Evolutionary conservation across 2,797 vertebrate species (phyloP).

Genomic region (Rhabdophis nuchalis): DNA sequence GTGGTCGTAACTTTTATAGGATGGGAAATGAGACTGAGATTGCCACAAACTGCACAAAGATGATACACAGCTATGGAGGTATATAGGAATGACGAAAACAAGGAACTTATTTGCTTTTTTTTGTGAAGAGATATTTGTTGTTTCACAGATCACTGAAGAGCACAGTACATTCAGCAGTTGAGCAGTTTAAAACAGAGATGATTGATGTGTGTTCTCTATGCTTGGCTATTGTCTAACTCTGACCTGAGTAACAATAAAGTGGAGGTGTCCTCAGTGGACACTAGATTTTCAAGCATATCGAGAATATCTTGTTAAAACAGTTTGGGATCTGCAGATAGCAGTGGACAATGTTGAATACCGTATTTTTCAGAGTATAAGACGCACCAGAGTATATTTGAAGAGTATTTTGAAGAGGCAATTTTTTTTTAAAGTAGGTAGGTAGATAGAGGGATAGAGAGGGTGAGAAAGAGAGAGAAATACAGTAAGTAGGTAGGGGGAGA

Average conservation of each 20-base stretch:
- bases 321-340: neutral
- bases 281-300: neutral
- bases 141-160: neutral
- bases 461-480: too few relatives aligned
- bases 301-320: neutral
- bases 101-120: neutral
- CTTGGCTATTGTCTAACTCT: neutral
- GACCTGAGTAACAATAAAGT: neutral
- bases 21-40: neutral
- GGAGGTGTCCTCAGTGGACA: neutral
- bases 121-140: neutral
- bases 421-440: too few relatives aligned
- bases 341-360: neutral
- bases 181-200: neutral
- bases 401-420: too few relatives aligned
- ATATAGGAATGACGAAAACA: neutral
- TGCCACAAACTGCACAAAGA: neutral
- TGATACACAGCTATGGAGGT: neutral
- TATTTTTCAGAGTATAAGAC: too few relatives aligned
- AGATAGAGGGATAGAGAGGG: too few relatives aligned
- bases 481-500: too few relatives aligned
- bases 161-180: neutral
- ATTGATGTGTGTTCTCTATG: neutral
- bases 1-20: neutral
- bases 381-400: too few relatives aligned